Base-by-base conservation (phyloP, 2,797 vertebrate species). In the Semaprochilodus insignis region DNA sequence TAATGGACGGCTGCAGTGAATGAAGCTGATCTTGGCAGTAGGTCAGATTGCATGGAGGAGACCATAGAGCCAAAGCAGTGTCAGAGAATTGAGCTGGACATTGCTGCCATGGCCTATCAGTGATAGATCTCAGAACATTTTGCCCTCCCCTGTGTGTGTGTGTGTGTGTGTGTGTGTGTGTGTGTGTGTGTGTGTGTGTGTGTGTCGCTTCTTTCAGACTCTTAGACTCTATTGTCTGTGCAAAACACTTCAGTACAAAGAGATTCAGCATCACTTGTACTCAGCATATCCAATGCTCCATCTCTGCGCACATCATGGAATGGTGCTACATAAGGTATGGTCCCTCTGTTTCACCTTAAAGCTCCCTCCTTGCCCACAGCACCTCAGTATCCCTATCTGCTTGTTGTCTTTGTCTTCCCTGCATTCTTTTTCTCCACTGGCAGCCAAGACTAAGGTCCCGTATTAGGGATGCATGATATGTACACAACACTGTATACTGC, bases 1-100 rank as follows among this genome's bases (percentile, higher is more conserved):
- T 63, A 21, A 72, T 72, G 51, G 70, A 80, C 66, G 67, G 65
- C 54, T 19, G 10, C 23, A 17, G 34, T 74, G 75, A 71, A 78
- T 70, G 23, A 71, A 65, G 52, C 51, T 25, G 66, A 40, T 44
- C 21, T 74, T 81, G 44, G 27, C 8, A 52, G 13, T 31, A 59
- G 62, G 54, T 57, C 34, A 16, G 71, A 23, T 57, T 48, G 25
- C 48, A 27, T 27, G n/a, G 69, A 16, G 57, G 40, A 6, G 52
- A 10, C 25, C 21, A 2, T 10, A 17, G 4, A 48, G 67, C 67
- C 67, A 69, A 69, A 44, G 66, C 40, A 14, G 66, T 69, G 13
- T 44, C 51, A 23, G 7, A 65, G 31, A 40, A 8, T 25, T 31
- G 60, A 19, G 34, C 69, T 77, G 55, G 34, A 15, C 34, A 76